Evolutionary conservation across 2,888 invertebrate genomes (phyloP), one percentile per base, ranked within the genome.

Genomic region (Spodoptera exigua): DNA sequence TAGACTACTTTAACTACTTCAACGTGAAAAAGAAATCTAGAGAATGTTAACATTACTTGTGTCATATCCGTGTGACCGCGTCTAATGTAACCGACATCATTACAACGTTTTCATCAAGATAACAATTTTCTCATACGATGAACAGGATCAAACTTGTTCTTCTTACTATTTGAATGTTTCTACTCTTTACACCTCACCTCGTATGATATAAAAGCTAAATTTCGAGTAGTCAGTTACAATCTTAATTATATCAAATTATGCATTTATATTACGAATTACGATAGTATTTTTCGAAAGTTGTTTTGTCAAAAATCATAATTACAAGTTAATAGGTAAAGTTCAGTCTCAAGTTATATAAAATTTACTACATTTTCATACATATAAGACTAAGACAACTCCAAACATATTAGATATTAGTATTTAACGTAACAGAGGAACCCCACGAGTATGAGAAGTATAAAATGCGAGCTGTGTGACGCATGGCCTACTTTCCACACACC

Each of bases 391-490:
- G 12, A 36, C 36, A 12, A 36, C 12, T 36, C n/a, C 13, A 13
- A 4, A 36, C n/a, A 27, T 27, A 27, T 27, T 37, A 47, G 51
- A 21, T 48, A 32, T 64, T 70, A 52, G 44, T 40, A 39, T 52
- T 27, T 21, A 66, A 47, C 60, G 43, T 84, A 82, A 83, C 87
- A 84, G 86, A 88, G 86, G 89, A 91, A 88, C 88, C 86, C 88
- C 84, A 67, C 86, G 76, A 78, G 83, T 86, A 87, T 40, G 36
- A 69, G 82, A 85, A 83, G 87, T 89, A 91, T 91, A 90, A 91
- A 92, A 91, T 86, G 90, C 93, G 88, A 83, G 82, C 85, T 87
- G 88, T 92, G 92, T 93, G 90, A 93, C 92, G 92, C 82, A 69
- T 86, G 91, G 65, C 93, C 93, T 75, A 93, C 93, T 93, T 94